A percentile compares a stretch with the other conserved stretches of the same genome.
These are phyloP conservation scores for Epinephelus lanceolatus DNA, from an alignment of 2,113 vertebrate species.

Conservation along the genomic window DNA sequence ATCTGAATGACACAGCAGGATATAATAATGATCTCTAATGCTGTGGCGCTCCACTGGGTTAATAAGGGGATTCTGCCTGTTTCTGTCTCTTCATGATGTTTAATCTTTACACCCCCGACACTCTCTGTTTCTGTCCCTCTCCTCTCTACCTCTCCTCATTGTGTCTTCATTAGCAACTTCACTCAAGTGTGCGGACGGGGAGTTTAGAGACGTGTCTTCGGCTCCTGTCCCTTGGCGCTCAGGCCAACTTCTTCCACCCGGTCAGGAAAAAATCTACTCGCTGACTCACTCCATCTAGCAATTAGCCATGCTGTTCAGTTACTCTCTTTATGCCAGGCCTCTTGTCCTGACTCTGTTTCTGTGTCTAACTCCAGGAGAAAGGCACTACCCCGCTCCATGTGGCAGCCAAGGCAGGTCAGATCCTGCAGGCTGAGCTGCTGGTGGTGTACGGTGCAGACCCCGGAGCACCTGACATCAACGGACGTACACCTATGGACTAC, in stretches of 20 bases:
- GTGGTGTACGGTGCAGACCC: conserved; percentile 97
- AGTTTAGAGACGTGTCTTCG: conserved; percentile 98
- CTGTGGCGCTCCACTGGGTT: conserved; percentile 36
- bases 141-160: conserved; percentile 19
- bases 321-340: not conserved
- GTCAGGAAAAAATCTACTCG: conserved; percentile 76
- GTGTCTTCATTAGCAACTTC: conserved; percentile 90
- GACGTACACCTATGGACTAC: conserved; percentile 96
- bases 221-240: conserved; percentile 95
- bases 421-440: conserved; percentile 94
- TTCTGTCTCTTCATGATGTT: conserved; percentile 38
- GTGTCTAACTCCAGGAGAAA: conserved; percentile 87
- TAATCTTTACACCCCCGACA: conserved; percentile 15
- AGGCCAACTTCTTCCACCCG: conserved; percentile 99
- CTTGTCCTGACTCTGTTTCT: conserved; percentile 38
- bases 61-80: conserved; percentile 55
- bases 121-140: conserved; percentile 24
- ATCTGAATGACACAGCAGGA: conserved; percentile 72
- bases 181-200: conserved; percentile 96
- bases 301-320: conserved; percentile 9
- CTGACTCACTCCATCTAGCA: conserved; percentile 9
- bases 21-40: conserved; percentile 61
- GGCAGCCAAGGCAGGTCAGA: conserved; percentile 96
- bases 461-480: conserved; percentile 94
- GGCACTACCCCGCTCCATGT: conserved; percentile 96